Conservation (phyloP, 2,113 vertebrate genomes). For the Burhinus bistriatus region DNA sequence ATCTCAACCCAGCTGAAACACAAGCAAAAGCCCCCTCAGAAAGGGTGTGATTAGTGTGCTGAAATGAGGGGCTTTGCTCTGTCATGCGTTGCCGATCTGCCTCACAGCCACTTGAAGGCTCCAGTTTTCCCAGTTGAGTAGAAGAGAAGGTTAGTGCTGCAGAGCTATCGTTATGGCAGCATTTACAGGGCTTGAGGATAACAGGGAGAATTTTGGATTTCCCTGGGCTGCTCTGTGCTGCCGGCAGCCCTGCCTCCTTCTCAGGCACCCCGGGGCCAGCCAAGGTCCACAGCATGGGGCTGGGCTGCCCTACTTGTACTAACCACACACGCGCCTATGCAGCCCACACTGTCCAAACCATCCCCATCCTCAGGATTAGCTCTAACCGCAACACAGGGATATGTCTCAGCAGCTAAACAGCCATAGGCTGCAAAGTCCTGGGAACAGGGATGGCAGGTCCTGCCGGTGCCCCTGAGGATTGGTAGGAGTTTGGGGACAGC, state of each 20-base stretch:
- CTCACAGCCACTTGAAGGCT: fast-evolving
- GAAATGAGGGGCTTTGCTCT: not conserved
- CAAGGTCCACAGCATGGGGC: not conserved
- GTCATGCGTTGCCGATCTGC: not conserved
- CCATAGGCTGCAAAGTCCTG: not conserved
- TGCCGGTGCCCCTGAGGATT: not conserved
- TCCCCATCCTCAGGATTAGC: not conserved
- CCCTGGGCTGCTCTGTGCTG: not conserved
- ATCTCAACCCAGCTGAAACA: not conserved
- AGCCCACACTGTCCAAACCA: not conserved
- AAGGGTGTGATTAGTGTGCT: fast-evolving
- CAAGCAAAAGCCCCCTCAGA: not conserved
- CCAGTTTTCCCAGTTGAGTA: not conserved
- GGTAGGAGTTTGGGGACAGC: not conserved
- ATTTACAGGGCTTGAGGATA: not conserved
- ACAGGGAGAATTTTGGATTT: not conserved
- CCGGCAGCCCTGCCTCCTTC: not conserved
- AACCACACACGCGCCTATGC: not conserved
- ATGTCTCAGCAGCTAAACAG: not conserved
- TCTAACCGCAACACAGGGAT: not conserved
- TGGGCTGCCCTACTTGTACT: too few relatives aligned
- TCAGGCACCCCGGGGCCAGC: not conserved
- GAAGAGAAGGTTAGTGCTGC: not conserved
- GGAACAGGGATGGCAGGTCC: not conserved
- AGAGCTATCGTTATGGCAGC: not conserved